Base-by-base conservation (phyloP, 2,797 vertebrate genomes). In the Acomys russatus region DNA sequence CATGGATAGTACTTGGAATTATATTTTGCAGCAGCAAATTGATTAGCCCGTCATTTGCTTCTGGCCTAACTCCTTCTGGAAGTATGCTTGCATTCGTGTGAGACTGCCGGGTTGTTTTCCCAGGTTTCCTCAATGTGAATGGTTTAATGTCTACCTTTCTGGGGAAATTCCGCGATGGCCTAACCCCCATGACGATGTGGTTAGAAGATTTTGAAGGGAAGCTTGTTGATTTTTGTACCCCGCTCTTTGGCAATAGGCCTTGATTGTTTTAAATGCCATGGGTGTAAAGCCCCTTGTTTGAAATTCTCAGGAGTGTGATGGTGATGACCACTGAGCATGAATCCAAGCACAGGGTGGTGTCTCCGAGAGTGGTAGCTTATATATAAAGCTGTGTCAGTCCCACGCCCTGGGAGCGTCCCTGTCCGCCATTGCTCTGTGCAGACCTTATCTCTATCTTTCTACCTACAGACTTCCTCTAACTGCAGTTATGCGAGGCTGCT, bases 141-240 rank as follows among this genome's bases (percentile, higher is more conserved):
- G 54, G 93, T 94, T 95, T 89, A 77, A 96, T 97, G 91, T 96
- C 73, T 94, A 73, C 35, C 76, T 95, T 92, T 79, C 90, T 18
- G 61, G 23, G 88, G 54, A 96, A 88, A 90, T 78, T 89, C 88
- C 49, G 7, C n/a, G 28, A 76, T 88, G 61, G 82, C 78, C 90
- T 88, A 73, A 92, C 92, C 51, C 51, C 94, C 44, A 64, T 73
- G 11, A 44, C 88, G 71, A 73, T 51, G 28, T 77, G 23, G 73
- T 90, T 38, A 78, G 71, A 90, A 61, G 35, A 15, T 79, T 95
- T 96, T 66, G 68, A 89, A 92, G 90, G 91, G 38, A 68, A 77
- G 88, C 70, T 74, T 94, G 70, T 73, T 82, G 66, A 88, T 82
- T 88, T 88, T 93, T 49, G 4, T 9, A 2, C 91, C 78, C 78